Evolutionary conservation across 1,140 invertebrate species (phyloP).

Genomic region (Pseudomyrmex dendroicus): DNA sequence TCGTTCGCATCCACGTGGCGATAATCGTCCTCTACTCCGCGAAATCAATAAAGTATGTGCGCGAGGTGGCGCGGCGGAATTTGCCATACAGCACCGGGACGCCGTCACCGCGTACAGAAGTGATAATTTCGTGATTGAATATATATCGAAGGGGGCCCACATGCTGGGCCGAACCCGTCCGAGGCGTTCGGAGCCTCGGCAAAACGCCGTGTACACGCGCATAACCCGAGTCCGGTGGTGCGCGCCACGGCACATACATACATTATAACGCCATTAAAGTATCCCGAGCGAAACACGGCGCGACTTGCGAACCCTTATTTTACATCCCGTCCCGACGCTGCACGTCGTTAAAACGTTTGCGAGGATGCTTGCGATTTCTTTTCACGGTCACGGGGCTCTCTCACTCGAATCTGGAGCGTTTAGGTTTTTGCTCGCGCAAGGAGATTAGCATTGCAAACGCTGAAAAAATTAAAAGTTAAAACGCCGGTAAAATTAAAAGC

Average conservation of each 20-base stretch:
- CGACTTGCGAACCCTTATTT: constrained; percentile 70
- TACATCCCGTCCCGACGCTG: constrained; percentile 66
- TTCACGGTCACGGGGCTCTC: not conserved
- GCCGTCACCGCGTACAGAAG: constrained; percentile 79
- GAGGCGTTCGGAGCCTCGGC: constrained; percentile 69
- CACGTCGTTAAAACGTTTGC: constrained; percentile 70
- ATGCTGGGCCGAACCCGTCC: constrained; percentile 81
- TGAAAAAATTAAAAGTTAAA: no score
- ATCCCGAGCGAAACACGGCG: constrained; percentile 73
- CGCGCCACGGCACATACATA: constrained; percentile 82
- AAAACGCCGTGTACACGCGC: constrained; percentile 54
- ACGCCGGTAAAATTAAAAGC: not conserved
- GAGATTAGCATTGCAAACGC: not conserved
- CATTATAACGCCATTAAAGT: constrained; percentile 84
- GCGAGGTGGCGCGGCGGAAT: constrained; percentile 48
- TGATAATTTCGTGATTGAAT: constrained; percentile 85
- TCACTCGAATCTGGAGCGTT: not conserved
- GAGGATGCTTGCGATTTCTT: constrained; percentile 38
- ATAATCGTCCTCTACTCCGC: constrained; percentile 7
- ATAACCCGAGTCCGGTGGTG: constrained; percentile 63
- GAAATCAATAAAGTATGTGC: constrained; percentile 52
- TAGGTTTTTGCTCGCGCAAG: not conserved
- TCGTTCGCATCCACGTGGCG: not conserved
- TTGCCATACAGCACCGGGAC: constrained; percentile 58
- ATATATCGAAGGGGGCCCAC: constrained; percentile 80